phyloP scores from a whole-genome alignment of 2,888 invertebrate genomes.

The Sarcophaga caerulescens region DNA sequence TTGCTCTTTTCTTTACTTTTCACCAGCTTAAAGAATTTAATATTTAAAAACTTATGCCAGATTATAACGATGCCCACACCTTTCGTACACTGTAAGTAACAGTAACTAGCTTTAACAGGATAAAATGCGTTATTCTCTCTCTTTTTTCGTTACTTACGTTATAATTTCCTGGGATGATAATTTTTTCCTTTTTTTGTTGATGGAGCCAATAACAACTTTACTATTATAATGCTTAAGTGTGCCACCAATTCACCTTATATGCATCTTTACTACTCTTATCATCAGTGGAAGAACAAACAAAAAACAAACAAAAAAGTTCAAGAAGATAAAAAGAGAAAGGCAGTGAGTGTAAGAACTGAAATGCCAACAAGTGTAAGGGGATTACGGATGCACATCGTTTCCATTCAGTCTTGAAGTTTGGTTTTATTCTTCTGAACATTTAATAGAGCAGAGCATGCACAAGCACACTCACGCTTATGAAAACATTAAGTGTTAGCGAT shows the following conservation, averaged over 20 bases:
- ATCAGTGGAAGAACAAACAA: background rate
- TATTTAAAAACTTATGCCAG: background rate
- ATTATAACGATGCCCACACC: background rate
- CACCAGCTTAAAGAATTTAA: background rate
- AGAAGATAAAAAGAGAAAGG: no score
- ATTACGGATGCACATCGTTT: slow-evolving; percentile 7
- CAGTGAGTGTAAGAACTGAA: background rate
- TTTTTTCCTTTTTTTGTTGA: background rate
- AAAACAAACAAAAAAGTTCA: background rate
- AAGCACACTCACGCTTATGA: no score
- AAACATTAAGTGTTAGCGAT: background rate
- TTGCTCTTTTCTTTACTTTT: background rate
- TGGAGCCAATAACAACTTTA: background rate
- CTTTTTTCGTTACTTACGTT: background rate
- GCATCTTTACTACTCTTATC: slow-evolving; percentile 25
- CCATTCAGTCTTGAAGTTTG: no score
- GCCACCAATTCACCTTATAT: slow-evolving; percentile 34
- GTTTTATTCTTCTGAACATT: no score
- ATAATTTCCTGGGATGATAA: background rate
- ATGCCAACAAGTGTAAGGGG: slow-evolving; percentile 40
- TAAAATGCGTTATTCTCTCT: background rate
- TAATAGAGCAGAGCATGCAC: no score
- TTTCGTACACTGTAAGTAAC: background rate
- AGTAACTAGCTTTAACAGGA: background rate
- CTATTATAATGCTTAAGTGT: background rate